Percentiles rank a stretch among this genome's conserved stretches.
Evolutionary conservation across 2,888 invertebrate species (phyloP).

Genomic region (Steromphala cineraria): DNA sequence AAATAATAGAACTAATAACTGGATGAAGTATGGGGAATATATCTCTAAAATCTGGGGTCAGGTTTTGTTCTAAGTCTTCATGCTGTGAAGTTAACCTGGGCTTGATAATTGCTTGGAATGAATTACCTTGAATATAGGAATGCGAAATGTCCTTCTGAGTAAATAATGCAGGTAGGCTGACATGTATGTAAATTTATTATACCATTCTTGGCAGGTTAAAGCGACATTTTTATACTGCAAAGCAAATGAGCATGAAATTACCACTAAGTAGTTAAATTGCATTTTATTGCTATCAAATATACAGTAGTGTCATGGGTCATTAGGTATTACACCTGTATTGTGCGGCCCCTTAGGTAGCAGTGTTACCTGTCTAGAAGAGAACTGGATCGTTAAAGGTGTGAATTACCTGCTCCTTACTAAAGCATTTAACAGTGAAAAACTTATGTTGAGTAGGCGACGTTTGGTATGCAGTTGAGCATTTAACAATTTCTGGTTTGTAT

Average conservation of each 20-base stretch:
- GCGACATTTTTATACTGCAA: not conserved
- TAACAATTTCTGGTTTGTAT: too few species aligned
- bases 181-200: not conserved
- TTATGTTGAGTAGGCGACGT: too few species aligned
- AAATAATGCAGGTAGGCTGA: too few species aligned
- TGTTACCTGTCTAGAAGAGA: not conserved
- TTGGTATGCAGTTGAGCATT: too few species aligned
- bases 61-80: too few species aligned
- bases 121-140: too few species aligned
- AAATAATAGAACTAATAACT: not conserved
- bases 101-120: too few species aligned
- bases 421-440: too few species aligned
- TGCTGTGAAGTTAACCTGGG: too few species aligned
- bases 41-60: not conserved
- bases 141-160: too few species aligned
- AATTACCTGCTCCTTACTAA: not conserved
- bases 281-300: slow-evolving; percentile 1
- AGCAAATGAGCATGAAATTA: slow-evolving; percentile 6
- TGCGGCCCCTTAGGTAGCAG: not conserved
- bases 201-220: not conserved
- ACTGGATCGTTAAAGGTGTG: not conserved
- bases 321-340: not conserved
- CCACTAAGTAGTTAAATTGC: not conserved
- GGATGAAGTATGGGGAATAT: slow-evolving; percentile 6
- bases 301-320: not conserved